Base-by-base conservation (phyloP, 2,797 vertebrate genomes). In the Salarias fasciatus region DNA sequence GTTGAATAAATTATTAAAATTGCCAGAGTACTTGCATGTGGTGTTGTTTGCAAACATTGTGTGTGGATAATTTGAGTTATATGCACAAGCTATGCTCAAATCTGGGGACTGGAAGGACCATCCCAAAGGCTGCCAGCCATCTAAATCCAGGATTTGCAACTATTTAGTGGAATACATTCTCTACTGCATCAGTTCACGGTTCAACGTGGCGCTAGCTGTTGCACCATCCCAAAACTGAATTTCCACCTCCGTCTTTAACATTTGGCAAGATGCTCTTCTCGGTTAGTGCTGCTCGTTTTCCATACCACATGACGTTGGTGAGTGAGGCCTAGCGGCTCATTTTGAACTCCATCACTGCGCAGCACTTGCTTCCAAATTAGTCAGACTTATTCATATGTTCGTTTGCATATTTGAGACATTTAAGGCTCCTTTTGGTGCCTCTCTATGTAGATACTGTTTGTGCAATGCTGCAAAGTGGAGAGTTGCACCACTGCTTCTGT, bases 251-350 rank as follows among this genome's bases (percentile, higher is more conserved):
- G 7, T 5, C 12, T 14, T 14, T 35, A 11, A 28, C 13, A 72
- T 47, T 15, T 52, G 53, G 55, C 46, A 54, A 59, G 35, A 35
- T 59, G 29, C 52, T 53, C 30, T 59, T 42, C 53, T 53, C 36
- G 47, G 47, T 14, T 53, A 60, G 41, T 11, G 35, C 36, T 41
- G 15, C 7, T 41, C 12, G 28, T 11, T 41, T 62, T 7, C 3
- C 15, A 24, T 14, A 12, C n/a, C 33, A 42, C 6, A 44, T 30
- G 31, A 41, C 48, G 65, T 50, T 44, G 1, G 38, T 41, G 46
- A 65, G 52, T 37, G 42, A 53, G 33, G 47, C 38, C 41, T 60
- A 60, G 60, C 13, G 47, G 29, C 45, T 60, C 45, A 44, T 44
- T 46, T 18, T 54, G 5, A 72, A 60, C 47, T 62, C 37, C 37